Conservation (phyloP, 2,888 invertebrate species). For the Melinopterus prodromus region DNA sequence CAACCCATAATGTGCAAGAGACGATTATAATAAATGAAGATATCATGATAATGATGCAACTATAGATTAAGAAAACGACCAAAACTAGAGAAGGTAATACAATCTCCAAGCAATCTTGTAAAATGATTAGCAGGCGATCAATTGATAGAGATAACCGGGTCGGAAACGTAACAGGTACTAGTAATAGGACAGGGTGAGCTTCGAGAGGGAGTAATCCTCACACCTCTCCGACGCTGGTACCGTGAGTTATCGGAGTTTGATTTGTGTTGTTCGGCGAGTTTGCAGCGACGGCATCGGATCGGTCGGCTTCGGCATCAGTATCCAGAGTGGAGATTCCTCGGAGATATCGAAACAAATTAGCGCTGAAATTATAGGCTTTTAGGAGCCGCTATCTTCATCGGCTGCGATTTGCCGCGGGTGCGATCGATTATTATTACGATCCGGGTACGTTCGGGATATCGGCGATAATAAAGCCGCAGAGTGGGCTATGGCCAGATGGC, state of each 20-base stretch:
- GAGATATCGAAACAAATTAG: constrained; percentile 62
- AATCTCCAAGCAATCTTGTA: neutral
- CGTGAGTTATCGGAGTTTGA: constrained; percentile 45
- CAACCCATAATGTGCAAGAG: too few relatives aligned
- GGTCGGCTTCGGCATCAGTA: constrained; percentile 40
- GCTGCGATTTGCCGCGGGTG: constrained; percentile 57
- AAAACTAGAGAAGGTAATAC: too few relatives aligned
- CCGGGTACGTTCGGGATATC: constrained; percentile 52
- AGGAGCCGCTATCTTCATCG: constrained; percentile 61
- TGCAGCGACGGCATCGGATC: constrained; percentile 33
- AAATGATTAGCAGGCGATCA: neutral
- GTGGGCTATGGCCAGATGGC: constrained; percentile 52
- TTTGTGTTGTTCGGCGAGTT: constrained; percentile 39
- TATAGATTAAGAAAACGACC: too few relatives aligned
- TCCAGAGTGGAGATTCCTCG: constrained; percentile 50
- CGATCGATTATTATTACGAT: constrained; percentile 57
- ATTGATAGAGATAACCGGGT: neutral
- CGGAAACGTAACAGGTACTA: constrained; percentile 23
- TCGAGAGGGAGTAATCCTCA: constrained; percentile 33
- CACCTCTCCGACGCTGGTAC: constrained; percentile 38
- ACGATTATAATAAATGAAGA: too few relatives aligned
- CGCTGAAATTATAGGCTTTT: constrained; percentile 61
- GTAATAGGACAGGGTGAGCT: neutral
- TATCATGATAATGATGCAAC: too few relatives aligned
- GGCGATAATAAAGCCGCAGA: constrained; percentile 53